phyloP scores from a whole-genome alignment of 1,140 invertebrate genomes.

The Argopecten irradians region DNA sequence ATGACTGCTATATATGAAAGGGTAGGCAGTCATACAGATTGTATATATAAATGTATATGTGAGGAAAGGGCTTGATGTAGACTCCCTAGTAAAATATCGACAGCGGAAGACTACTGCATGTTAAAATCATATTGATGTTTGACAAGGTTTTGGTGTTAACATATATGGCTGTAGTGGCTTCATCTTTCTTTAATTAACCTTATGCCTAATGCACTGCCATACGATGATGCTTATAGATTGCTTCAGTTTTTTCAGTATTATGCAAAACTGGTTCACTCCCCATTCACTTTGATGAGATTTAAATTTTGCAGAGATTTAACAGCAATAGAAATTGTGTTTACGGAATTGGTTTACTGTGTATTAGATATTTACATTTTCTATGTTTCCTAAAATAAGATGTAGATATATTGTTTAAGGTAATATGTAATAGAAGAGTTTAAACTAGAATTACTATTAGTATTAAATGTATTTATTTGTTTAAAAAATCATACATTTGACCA shows the following conservation, averaged over 20 bases:
- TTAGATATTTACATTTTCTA: too few relatives aligned
- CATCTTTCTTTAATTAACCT: background rate
- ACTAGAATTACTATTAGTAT: background rate
- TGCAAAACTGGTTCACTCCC: background rate
- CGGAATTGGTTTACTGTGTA: background rate
- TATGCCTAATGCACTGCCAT: background rate
- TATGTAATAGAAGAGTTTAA: background rate
- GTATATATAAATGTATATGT: background rate
- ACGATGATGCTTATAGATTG: background rate
- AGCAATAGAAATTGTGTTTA: background rate
- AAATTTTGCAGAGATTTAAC: background rate
- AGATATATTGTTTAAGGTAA: background rate
- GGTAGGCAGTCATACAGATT: constrained; percentile 7
- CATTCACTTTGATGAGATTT: background rate
- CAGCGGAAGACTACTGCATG: background rate
- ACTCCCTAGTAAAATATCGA: background rate
- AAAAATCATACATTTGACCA: background rate
- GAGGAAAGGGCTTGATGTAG: background rate
- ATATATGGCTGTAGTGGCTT: background rate
- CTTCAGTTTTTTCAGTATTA: background rate
- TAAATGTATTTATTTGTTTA: background rate
- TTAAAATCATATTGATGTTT: background rate
- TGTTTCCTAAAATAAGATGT: background rate
- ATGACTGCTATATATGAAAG: background rate
- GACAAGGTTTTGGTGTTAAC: background rate